These are phyloP conservation scores for Notospermus geniculatus DNA, from an alignment of 1,140 invertebrate genomes.

Conservation along the genomic window DNA sequence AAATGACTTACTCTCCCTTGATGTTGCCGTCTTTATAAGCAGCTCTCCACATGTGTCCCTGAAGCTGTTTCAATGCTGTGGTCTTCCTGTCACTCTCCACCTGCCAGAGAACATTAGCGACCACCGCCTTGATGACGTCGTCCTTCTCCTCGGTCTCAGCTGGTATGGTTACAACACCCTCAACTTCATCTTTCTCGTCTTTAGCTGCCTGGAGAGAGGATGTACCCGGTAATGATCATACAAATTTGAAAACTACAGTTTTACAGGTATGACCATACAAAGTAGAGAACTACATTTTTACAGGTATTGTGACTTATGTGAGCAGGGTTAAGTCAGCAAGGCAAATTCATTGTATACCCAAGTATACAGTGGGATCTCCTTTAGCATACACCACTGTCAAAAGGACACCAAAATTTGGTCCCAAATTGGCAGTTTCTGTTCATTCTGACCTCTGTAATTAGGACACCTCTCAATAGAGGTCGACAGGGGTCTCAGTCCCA, in stretches of 20 bases:
- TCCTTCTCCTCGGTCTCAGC: constrained; percentile 34
- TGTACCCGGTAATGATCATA: not conserved
- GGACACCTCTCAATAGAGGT: too few species aligned
- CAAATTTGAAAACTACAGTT: not conserved
- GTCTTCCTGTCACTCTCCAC: constrained; percentile 80
- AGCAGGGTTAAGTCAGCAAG: too few species aligned
- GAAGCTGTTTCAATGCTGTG: constrained; percentile 77
- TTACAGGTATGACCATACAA: too few species aligned
- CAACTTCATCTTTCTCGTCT: constrained; percentile 40
- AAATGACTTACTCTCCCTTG: constrained; percentile 80
- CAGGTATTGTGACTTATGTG: too few species aligned
- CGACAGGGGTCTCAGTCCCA: too few species aligned
- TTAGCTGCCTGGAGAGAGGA: constrained; percentile 34
- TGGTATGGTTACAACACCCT: constrained; percentile 46
- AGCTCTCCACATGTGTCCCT: constrained; percentile 83
- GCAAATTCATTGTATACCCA: too few species aligned
- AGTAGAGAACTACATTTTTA: too few species aligned
- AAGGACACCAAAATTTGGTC: too few species aligned
- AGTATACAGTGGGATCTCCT: too few species aligned
- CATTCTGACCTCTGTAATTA: too few species aligned
- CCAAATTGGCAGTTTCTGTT: too few species aligned
- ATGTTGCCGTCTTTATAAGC: constrained; percentile 76
- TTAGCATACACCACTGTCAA: too few species aligned
- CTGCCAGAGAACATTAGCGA: constrained; percentile 69
- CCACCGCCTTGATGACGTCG: constrained; percentile 43